Percentiles rank a stretch among this genome's conserved stretches.
Conservation (phyloP, 2,113 vertebrate species). For the Nesogale talazaci region DNA sequence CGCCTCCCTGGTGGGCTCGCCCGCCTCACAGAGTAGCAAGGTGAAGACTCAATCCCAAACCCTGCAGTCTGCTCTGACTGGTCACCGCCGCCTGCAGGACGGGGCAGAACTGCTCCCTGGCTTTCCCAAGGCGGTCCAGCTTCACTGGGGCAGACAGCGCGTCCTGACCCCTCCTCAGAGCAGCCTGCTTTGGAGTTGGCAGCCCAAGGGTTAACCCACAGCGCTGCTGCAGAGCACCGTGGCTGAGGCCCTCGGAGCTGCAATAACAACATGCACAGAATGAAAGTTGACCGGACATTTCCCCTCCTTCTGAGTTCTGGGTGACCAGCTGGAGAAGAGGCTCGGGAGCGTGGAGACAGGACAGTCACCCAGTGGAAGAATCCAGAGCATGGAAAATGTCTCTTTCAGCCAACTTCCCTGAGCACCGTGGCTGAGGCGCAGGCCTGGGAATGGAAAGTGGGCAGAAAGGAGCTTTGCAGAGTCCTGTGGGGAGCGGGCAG, state of each 20-base stretch:
- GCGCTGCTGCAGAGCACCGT: no score
- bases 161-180: no score
- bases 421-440: conserved; percentile 72
- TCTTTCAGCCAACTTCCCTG: conserved; percentile 79
- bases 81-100: no score
- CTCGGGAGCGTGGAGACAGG: conserved; percentile 36
- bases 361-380: conserved; percentile 69
- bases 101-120: no score
- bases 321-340: conserved; percentile 59
- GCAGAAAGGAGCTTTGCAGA: conserved; percentile 73
- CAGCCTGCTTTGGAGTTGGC: no score
- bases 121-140: no score
- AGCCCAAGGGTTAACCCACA: no score
- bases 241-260: not conserved
- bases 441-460: conserved; percentile 79
- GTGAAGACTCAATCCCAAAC: no score
- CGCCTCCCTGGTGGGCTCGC: not conserved
- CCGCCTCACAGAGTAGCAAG: conserved; percentile 19
- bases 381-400: conserved; percentile 79
- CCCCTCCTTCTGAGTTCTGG: conserved; percentile 15
- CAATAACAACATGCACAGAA: not conserved
- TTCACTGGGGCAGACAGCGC: no score
- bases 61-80: not conserved
- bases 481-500: conserved; percentile 46
- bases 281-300: not conserved